A percentile compares a stretch with the other conserved stretches of the same genome.
Conservation (phyloP, 2,113 vertebrate genomes). For the Pontoporia blainvillei region DNA sequence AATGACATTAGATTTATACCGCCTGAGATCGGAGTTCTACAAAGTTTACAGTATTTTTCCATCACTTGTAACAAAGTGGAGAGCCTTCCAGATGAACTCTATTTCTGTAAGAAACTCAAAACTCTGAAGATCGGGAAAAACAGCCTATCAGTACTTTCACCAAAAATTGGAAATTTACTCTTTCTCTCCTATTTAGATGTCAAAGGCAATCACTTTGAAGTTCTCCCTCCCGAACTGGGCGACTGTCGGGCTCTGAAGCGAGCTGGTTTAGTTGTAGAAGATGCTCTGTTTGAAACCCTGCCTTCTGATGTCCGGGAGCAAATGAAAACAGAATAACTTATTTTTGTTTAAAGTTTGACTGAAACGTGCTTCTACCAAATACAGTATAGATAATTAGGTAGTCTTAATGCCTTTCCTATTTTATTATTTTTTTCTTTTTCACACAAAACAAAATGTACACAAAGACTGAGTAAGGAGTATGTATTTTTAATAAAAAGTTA, state of each 20-base stretch:
- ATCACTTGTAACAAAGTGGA: conserved; percentile 97
- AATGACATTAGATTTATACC: conserved; percentile 98
- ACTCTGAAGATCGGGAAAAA: conserved; percentile 97
- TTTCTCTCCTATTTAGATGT: conserved; percentile 92
- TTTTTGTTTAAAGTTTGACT: conserved; percentile 70
- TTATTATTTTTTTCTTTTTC: conserved; percentile 70
- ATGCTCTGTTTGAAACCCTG: conserved; percentile 94
- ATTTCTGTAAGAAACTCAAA: conserved; percentile 99
- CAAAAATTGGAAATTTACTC: conserved; percentile 93
- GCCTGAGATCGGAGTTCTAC: conserved; percentile 96
- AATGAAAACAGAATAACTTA: conserved; percentile 93
- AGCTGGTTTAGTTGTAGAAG: conserved; percentile 91
- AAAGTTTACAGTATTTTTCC: conserved; percentile 97
- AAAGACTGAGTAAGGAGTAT: conserved; percentile 78
- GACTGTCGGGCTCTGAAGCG: conserved; percentile 91
- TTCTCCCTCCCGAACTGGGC: conserved; percentile 91
- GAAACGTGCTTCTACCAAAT: conserved; percentile 84
- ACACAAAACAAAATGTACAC: conserved; percentile 77
- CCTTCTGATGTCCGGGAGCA: conserved; percentile 96
- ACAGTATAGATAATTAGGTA: conserved; percentile 75
- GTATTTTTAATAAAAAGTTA: conserved; percentile 83
- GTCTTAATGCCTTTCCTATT: conserved; percentile 77
- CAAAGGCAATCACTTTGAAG: conserved; percentile 97
- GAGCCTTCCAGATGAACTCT: conserved; percentile 95
- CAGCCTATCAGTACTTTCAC: conserved; percentile 91